Evolutionary conservation across 2,113 vertebrate genomes (phyloP).

Genomic region (Elachura formosa): DNA sequence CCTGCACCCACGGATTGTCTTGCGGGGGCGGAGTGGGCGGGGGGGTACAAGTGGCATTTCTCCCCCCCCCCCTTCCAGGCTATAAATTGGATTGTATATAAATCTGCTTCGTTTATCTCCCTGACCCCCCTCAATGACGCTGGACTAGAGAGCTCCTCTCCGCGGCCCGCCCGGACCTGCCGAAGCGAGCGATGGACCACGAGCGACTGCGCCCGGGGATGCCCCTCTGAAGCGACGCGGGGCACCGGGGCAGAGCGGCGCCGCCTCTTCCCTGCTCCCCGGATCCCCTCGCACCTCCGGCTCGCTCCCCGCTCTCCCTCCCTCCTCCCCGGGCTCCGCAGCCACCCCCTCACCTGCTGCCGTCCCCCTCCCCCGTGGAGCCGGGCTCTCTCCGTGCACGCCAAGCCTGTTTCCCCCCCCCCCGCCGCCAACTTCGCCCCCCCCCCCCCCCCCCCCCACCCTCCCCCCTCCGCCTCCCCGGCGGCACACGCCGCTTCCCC

Average conservation of each 20-base stretch:
- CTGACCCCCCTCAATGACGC: conserved; percentile 30
- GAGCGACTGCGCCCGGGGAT: conserved; percentile 48
- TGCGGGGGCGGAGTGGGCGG: conserved; percentile 34
- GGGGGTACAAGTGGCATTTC: conserved; percentile 14
- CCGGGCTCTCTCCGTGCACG: neutral
- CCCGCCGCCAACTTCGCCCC: neutral
- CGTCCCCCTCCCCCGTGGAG: neutral
- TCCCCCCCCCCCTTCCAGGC: neutral
- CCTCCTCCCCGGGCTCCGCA: neutral
- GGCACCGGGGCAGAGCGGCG: neutral
- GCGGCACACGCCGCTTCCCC: neutral
- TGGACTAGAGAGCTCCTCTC: conserved; percentile 50
- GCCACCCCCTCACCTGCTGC: conserved; percentile 26
- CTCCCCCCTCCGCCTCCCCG: neutral
- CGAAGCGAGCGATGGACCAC: conserved; percentile 59
- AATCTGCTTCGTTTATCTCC: conserved; percentile 38
- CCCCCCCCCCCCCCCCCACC: neutral
- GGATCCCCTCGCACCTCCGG: conserved; percentile 32
- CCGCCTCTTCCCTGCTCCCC: conserved; percentile 1
- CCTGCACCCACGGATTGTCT: conserved; percentile 8
- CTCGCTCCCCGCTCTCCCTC: neutral
- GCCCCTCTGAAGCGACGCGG: conserved; percentile 47
- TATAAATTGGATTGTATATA: conserved; percentile 51
- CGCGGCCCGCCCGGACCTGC: conserved; percentile 42
- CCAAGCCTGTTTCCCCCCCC: neutral